Percentiles rank a stretch among this genome's conserved stretches.
Conservation (phyloP, 2,113 vertebrate genomes). For the Rhineura floridana region DNA sequence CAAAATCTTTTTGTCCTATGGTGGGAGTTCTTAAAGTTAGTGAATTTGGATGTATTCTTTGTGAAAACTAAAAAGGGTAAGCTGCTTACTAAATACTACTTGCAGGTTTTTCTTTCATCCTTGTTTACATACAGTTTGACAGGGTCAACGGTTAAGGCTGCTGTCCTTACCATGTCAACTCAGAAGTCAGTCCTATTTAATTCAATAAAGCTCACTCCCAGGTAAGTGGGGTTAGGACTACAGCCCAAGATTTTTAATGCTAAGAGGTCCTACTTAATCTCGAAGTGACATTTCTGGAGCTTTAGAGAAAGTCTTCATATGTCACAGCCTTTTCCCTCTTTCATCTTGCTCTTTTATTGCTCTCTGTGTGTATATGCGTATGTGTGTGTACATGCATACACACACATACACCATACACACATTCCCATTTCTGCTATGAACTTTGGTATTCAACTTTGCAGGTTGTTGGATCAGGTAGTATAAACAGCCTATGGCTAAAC, state of each 20-base stretch:
- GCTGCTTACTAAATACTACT: not conserved
- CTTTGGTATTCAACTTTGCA: not conserved
- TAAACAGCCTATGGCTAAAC: not conserved
- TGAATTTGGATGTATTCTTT: not conserved
- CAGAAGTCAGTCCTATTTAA: no score
- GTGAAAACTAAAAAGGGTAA: not conserved
- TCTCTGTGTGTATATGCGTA: not conserved
- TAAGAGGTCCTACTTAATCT: not conserved
- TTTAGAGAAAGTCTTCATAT: not conserved
- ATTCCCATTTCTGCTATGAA: not conserved
- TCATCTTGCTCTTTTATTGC: not conserved
- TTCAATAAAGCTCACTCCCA: no score
- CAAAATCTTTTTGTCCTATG: no score
- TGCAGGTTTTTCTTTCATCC: not conserved
- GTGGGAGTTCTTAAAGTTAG: not conserved
- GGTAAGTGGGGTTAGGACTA: no score
- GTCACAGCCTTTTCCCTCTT: not conserved
- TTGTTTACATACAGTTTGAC: not conserved
- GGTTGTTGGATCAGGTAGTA: not conserved
- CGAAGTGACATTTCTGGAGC: not conserved
- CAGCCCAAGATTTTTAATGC: not conserved
- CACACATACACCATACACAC: no score
- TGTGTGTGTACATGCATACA: fast-evolving
- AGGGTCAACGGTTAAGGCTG: no score
- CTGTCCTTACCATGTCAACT: no score